Evolutionary conservation across 2,113 vertebrate species (phyloP), one percentile per base, ranked within the genome.

Genomic region (Nycticebus coucang): DNA sequence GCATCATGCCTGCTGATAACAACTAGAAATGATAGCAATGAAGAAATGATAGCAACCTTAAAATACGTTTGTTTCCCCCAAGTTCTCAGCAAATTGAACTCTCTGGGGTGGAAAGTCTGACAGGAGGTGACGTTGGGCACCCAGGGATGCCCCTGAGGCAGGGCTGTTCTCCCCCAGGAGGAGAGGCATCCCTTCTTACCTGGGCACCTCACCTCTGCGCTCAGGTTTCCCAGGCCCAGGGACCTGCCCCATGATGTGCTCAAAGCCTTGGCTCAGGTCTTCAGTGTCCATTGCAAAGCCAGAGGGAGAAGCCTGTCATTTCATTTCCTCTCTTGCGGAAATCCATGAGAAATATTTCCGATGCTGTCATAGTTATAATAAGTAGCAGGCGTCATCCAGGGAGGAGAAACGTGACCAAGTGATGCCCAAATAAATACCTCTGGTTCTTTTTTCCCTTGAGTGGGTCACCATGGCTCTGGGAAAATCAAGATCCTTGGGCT

Each of bases 301-400:
- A 14, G 24, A 84, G 77, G 57, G 35, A 55, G 59, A 13, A 78
- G 45, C 86, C 68, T 24, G 33, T 60, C 45, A 33, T 55, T 26
- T 60, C 45, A 28, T 55, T 26, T 35, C 66, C 28, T 30, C 6
- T 41, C 33, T 33, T 13, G n/a, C 1, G 10, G 85, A 93, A 87
- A 96, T 41, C 75, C 89, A 57, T 68, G n/a, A 24, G 95, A 30
- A 89, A 13, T 41, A 14, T 93, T 96, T 95, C 87, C 5, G 4
- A 53, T 93, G 92, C 37, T 59, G 69, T 97, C 89, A 86, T 55
- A 35, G 91, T 92, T 91, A 37, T 77, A 85, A 75, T 69, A 72
- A 95, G 81, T 33, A 94, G 74, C 59, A 77, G 83, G 72, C 57
- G 7, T 69, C 96, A 84, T 30, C 28, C n/a, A 78, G 91, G 81